Evolutionary conservation across 2,113 vertebrate genomes (phyloP), one percentile per base, ranked within the genome.

Genomic region (Scortum barcoo): DNA sequence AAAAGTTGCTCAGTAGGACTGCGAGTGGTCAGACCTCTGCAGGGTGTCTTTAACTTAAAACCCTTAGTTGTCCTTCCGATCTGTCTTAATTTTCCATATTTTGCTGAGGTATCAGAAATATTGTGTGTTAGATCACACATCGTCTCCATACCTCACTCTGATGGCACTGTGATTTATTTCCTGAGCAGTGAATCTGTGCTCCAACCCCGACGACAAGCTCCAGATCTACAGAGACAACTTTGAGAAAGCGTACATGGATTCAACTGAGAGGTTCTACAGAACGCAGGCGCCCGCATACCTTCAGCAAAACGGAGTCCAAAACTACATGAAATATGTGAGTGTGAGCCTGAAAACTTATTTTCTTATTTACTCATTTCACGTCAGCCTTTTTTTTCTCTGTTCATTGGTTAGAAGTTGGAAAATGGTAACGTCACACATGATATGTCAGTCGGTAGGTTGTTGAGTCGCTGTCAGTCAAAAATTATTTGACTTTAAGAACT

Each of bases 271-370:
- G 92, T 99, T 99, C 95, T 99, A 99, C 95, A 97, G 98, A 94
- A 99, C 98, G 48, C 98, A 99, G 81, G 98, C 98, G 22, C 98
- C 98, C 7, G 97, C 98, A 7, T 99, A 99, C 94, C 96, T 99
- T 53, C 98, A 99, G 74, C 98, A 99, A 93, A 99, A 99, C 0
- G 98, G 98, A 78, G 98, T 99, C 83, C 98, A 99, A 91, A 99
- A 99, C 95, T 99, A 99, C 93, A 99, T 99, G 98, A 99, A 99
- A 99, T 99, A 99, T 95, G 98, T 99, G 96, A 96, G 97, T 85
- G 10, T 56, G 2, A 65, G 12, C 46, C 46, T 48, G 44, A 48
- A 46, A 46, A 48, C 16, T 7, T 20, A 20, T 50, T 20, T 50
- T 50, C 48, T 20, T 2, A 50, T 2, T 19, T 19, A 7, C 46